A percentile compares a stretch with the other conserved stretches of the same genome.
phyloP scores from a whole-genome alignment of 2,113 vertebrate species.

The Alosa alosa region DNA sequence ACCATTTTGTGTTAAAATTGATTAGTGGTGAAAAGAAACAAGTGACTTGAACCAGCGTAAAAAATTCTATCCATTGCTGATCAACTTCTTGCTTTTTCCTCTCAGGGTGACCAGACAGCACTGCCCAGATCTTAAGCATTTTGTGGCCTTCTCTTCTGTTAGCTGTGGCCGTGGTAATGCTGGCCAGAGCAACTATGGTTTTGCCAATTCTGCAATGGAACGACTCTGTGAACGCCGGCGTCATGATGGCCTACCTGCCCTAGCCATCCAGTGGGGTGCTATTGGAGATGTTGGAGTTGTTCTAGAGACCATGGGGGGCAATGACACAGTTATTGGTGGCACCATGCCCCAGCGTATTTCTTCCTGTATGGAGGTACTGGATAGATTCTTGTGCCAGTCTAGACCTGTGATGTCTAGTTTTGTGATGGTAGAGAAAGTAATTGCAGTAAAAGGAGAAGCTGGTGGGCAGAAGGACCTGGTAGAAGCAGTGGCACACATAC shows the following conservation, averaged over 20 bases:
- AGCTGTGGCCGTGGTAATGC: slow-evolving; percentile 93
- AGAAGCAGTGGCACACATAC: slow-evolving; percentile 85
- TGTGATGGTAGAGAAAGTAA: slow-evolving; percentile 83
- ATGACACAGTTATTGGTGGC: slow-evolving; percentile 80
- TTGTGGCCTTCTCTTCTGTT: slow-evolving; percentile 94
- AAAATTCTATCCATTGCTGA: neutral
- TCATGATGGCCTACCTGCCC: slow-evolving; percentile 80
- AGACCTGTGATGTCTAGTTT: slow-evolving; percentile 88
- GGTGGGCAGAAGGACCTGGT: slow-evolving; percentile 74
- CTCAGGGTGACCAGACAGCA: slow-evolving; percentile 79
- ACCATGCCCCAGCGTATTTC: slow-evolving; percentile 86
- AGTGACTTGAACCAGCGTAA: neutral
- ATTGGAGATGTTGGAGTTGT: slow-evolving; percentile 92
- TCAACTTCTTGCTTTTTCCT: neutral
- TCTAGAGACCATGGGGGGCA: slow-evolving; percentile 80
- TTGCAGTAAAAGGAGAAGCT: slow-evolving; percentile 57
- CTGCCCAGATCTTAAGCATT: slow-evolving; percentile 86
- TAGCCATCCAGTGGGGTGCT: slow-evolving; percentile 93
- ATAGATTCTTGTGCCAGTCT: slow-evolving; percentile 83
- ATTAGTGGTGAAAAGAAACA: neutral
- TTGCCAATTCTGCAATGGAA: slow-evolving; percentile 96
- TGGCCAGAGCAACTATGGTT: slow-evolving; percentile 94
- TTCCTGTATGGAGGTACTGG: slow-evolving; percentile 90
- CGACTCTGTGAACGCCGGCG: slow-evolving; percentile 88
- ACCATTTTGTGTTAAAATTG: neutral